Percentiles rank a stretch among this genome's conserved stretches.
phyloP scores from a whole-genome alignment of 2,113 vertebrate genomes.

The Onychostoma macrolepis region DNA sequence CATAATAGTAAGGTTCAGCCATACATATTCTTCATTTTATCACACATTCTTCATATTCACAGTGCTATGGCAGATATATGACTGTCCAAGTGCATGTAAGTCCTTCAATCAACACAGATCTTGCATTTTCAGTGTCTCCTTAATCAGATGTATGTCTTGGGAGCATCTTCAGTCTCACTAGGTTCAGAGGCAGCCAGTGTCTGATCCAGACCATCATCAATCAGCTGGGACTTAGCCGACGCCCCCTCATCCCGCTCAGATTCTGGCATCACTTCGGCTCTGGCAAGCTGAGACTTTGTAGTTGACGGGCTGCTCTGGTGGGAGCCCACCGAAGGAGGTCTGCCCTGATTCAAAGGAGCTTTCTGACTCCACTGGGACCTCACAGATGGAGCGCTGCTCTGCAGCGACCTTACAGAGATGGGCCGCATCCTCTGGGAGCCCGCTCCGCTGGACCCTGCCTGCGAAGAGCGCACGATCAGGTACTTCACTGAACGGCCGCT shows the following conservation, averaged over 20 bases:
- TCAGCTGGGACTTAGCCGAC: constrained; percentile 68
- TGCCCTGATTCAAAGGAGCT: constrained; percentile 12
- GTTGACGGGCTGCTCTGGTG: constrained; percentile 39
- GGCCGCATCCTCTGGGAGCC: constrained; percentile 40
- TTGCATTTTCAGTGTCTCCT: not conserved
- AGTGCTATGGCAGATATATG: not conserved
- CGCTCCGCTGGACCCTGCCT: constrained; percentile 52
- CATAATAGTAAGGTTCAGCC: not conserved
- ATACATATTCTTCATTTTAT: not conserved
- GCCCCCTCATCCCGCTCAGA: constrained; percentile 59
- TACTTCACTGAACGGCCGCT: constrained; percentile 86
- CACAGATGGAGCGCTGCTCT: not conserved
- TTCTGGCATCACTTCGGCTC: constrained; percentile 33
- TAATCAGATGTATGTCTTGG: constrained; percentile 67
- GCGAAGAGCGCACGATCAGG: constrained; percentile 67
- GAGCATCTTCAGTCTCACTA: constrained; percentile 54
- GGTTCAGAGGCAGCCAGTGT: constrained; percentile 32
- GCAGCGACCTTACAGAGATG: not conserved
- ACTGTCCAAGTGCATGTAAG: constrained; percentile 8
- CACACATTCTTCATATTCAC: constrained; percentile 24
- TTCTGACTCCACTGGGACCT: constrained; percentile 38
- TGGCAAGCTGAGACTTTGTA: constrained; percentile 45
- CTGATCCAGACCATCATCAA: constrained; percentile 54
- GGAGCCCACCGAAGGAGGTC: constrained; percentile 18
- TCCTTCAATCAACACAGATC: not conserved